Evolutionary conservation across 1,140 invertebrate genomes (phyloP).

Genomic region (Muscidifurax raptorellus): DNA sequence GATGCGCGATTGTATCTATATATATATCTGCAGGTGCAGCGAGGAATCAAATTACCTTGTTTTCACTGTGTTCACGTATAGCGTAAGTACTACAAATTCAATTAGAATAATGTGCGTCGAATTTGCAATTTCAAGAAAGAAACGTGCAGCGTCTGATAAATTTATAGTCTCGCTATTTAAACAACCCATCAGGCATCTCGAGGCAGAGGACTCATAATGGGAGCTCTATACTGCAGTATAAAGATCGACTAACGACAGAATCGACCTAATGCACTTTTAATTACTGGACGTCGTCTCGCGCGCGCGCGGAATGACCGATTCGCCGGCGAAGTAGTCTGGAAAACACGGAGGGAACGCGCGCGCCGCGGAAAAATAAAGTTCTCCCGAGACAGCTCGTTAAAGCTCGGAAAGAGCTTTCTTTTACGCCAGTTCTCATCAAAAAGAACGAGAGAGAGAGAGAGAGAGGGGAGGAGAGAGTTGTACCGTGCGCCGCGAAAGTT

Average conservation of each 20-base stretch:
- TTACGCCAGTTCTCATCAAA: slow-evolving; percentile 42
- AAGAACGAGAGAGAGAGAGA: slow-evolving; percentile 2
- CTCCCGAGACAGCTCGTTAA: slow-evolving; percentile 56
- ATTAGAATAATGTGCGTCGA: no score
- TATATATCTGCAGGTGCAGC: no score
- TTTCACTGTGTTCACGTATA: no score
- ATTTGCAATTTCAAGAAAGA: no score
- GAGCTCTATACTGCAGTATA: slow-evolving; percentile 5
- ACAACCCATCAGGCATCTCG: no score
- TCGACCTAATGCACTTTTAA: slow-evolving; percentile 46
- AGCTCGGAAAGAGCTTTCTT: slow-evolving; percentile 55
- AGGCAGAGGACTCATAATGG: slow-evolving; percentile 14
- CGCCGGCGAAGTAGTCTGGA: slow-evolving; percentile 37
- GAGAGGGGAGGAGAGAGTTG: not conserved
- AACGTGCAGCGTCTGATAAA: no score
- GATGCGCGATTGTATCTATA: not conserved
- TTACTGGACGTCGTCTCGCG: slow-evolving; percentile 9
- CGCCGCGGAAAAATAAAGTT: slow-evolving; percentile 49
- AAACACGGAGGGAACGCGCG: slow-evolving; percentile 16
- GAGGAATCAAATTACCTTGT: no score
- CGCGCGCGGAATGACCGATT: slow-evolving; percentile 25
- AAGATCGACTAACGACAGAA: slow-evolving; percentile 35
- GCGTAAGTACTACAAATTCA: no score
- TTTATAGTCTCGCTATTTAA: no score
- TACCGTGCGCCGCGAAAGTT: slow-evolving; percentile 41